Conservation (phyloP, 2,797 vertebrate genomes). For the Diplodus sargus region DNA sequence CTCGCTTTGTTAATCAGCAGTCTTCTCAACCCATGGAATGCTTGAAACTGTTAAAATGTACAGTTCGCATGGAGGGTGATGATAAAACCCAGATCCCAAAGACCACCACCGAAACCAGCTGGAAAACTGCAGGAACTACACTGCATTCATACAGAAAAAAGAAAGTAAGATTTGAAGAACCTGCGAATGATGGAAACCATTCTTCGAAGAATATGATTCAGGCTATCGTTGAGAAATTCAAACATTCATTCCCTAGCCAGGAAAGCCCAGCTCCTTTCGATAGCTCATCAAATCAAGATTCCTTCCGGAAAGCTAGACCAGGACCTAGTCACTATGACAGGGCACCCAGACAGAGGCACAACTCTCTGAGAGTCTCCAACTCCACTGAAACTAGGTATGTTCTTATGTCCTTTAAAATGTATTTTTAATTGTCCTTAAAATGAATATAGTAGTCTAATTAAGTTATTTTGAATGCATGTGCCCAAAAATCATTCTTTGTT, state of each 20-base stretch:
- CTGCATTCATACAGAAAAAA: neutral
- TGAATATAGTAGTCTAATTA: no score
- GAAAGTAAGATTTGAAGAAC: neutral
- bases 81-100: neutral
- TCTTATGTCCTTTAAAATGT: neutral
- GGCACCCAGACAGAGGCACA: neutral
- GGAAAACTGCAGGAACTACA: neutral
- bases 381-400: conserved; percentile 48
- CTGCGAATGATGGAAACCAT: neutral
- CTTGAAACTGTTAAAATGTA: neutral
- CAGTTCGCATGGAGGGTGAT: no score
- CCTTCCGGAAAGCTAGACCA: accelerated
- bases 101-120: neutral
- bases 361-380: neutral
- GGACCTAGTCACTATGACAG: neutral
- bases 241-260: neutral
- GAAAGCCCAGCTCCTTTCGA: neutral
- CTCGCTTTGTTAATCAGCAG: neutral
- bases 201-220: neutral
- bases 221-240: accelerated
- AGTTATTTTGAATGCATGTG: conserved; percentile 7
- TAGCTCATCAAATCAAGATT: neutral
- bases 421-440: no score
- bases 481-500: conserved; percentile 16
- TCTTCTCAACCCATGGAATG: accelerated